Percentiles rank a stretch among this genome's conserved stretches.
Evolutionary conservation across 2,113 vertebrate species (phyloP).

Genomic region (Motacilla tschutschensis): DNA sequence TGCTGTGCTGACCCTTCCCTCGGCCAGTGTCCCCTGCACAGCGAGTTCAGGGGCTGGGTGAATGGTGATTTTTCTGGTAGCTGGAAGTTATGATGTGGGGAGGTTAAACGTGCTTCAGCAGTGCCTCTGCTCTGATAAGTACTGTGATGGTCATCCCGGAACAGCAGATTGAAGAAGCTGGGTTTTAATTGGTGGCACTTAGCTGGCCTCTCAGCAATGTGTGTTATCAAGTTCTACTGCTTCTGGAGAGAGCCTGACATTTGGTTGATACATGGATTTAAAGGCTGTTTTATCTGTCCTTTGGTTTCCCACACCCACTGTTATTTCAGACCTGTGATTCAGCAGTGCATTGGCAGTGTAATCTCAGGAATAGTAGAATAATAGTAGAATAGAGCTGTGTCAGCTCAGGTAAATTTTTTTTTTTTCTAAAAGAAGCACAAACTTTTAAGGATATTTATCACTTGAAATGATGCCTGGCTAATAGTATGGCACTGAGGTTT

Average conservation of each 20-base stretch:
- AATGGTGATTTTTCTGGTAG: not conserved
- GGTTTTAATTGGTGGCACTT: not conserved
- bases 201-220: not conserved
- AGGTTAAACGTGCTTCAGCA: not conserved
- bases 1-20: not conserved
- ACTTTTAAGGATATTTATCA: not conserved
- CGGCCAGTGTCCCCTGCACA: fast-evolving
- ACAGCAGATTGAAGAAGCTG: not conserved
- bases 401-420: not conserved
- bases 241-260: not conserved
- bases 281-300: slow-evolving; percentile 1
- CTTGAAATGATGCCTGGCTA: not conserved
- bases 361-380: not conserved
- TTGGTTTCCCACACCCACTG: slow-evolving; percentile 4
- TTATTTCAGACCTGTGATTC: slow-evolving; percentile 34
- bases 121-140: not conserved
- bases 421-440: not conserved
- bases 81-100: not conserved
- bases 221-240: not conserved
- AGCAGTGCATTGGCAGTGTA: not conserved
- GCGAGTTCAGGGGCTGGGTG: fast-evolving
- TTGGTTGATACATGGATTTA: not conserved
- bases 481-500: not conserved
- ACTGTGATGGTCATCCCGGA: not conserved
- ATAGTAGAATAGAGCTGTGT: not conserved